Base-by-base conservation (phyloP, 2,113 vertebrate genomes). In the Syngnathoides biaculeatus region DNA sequence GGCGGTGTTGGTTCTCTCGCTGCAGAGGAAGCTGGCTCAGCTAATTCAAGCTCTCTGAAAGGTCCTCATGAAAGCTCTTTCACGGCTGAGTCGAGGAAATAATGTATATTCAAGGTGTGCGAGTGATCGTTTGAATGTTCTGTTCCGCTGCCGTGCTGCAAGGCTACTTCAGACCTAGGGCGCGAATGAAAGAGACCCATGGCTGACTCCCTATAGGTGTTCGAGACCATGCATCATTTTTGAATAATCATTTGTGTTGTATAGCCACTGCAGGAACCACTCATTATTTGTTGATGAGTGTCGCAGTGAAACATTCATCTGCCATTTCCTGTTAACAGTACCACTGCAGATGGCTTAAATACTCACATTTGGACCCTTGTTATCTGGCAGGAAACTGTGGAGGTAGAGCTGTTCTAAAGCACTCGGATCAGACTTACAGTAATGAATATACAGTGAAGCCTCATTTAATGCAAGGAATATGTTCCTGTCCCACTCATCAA, bases 241-340 rank as follows among this genome's bases (percentile, higher is more conserved):
- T 10, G 9, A 73, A 69, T 83, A 88, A 89, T 90, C 83, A 86
- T 66, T 80, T 86, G 47, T 83, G 79, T 84, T 86, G 84, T 86
- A 75, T 75, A 87, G 87, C 85, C 74, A 68, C 42, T 64, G 64
- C 73, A 73, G 67, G 83, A 82, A 73, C 72, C 65, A 64, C 64
- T 72, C 22, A 79, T 77, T 78, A 84, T 83, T 70, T 56, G 75
- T 81, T 72, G 84, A 79, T 65, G 74, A 65, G 1, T 20, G 67
- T 69, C n/a, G 65, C 68, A 84, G 57, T 80, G 75, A 79, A 7
- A 5, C 73, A 64, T 79, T 79, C 61, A 80, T 66, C 72, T 78
- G 83, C 66, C 74, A 80, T 81, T 83, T 82, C 68, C 39, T 12
- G 14, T 69, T 68, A 77, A 83, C 73, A 77, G 77, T 53, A 10